Evolutionary conservation across 2,797 vertebrate species (phyloP).

Genomic region (Phataginus tetradactyla): DNA sequence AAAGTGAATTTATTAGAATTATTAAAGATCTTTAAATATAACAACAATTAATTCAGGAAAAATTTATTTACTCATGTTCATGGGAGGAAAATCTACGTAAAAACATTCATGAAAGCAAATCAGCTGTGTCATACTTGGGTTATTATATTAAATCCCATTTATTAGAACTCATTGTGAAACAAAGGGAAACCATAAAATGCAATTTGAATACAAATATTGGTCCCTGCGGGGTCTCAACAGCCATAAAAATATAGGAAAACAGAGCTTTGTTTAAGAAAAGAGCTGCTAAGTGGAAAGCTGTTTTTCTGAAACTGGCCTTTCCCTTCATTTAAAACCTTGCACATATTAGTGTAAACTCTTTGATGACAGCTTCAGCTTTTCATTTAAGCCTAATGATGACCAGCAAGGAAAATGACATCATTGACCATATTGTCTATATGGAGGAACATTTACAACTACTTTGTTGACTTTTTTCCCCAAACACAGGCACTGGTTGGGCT

Average conservation of each 20-base stretch:
- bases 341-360: slow-evolving; percentile 76
- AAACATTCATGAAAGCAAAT: slow-evolving; percentile 75
- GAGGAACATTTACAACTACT: slow-evolving; percentile 17
- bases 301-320: slow-evolving; percentile 76
- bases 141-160: slow-evolving; percentile 65
- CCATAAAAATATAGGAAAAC: slow-evolving; percentile 81
- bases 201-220: slow-evolving; percentile 84
- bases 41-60: slow-evolving; percentile 80
- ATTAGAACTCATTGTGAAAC: slow-evolving; percentile 74
- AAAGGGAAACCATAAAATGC: slow-evolving; percentile 80
- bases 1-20: slow-evolving; percentile 53
- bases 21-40: slow-evolving; percentile 82
- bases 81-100: slow-evolving; percentile 78
- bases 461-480: background rate
- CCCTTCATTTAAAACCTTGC: slow-evolving; percentile 70
- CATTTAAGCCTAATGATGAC: slow-evolving; percentile 56
- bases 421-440: background rate
- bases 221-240: slow-evolving; percentile 82
- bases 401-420: slow-evolving; percentile 56
- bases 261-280: slow-evolving; percentile 76
- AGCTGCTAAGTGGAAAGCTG: slow-evolving; percentile 66
- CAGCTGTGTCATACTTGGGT: slow-evolving; percentile 70
- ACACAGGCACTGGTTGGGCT: slow-evolving; percentile 53
- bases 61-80: slow-evolving; percentile 84
- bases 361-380: slow-evolving; percentile 65